Evolutionary conservation across 1,140 invertebrate genomes (phyloP), one percentile per base, ranked within the genome.

Genomic region (Drosophila elegans): DNA sequence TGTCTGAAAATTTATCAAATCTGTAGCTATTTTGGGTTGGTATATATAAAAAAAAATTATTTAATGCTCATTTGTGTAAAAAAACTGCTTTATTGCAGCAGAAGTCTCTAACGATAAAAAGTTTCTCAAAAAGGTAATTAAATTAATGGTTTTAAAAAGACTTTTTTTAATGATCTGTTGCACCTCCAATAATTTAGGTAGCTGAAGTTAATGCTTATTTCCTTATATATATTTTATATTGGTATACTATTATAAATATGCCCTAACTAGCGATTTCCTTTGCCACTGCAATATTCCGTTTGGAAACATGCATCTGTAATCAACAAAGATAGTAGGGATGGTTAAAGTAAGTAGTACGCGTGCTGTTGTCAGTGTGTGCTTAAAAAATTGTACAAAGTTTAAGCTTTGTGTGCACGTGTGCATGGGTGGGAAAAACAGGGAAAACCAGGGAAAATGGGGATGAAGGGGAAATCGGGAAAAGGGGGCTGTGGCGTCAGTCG

Each of bases 231-330:
- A 46, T 13, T 46, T 27, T 4, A 25, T 9, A 46, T 13, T 51
- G 48, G 29, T 34, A 13, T n/a, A 16, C n/a, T 13, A 34, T 9
- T 5, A 34, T 16, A 41, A 27, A 51, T 10, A 34, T 27, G 5
- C 11, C n/a, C 39, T 9, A 34, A 27, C 56, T 36, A 13, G 3
- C 27, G 27, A 41, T 21, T 25, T 48, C 13, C 59, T 41, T 61
- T 57, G 44, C 29, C 42, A 46, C 45, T 62, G 49, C 62, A 74
- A 60, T 63, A 78, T 81, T 84, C 77, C 79, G 69, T 75, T 11
- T 5, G 36, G 11, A 36, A 36, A 85, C 83, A 72, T 82, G 83
- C 79, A 88, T 88, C 68, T 88, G 83, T 83, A 88, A 88, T 88
- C 84, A 88, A 72, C 76, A 74, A 61, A 67, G 59, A 85, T 80